Evolutionary conservation across 2,797 vertebrate species (phyloP).

Genomic region (Peromyscus nudipes): DNA sequence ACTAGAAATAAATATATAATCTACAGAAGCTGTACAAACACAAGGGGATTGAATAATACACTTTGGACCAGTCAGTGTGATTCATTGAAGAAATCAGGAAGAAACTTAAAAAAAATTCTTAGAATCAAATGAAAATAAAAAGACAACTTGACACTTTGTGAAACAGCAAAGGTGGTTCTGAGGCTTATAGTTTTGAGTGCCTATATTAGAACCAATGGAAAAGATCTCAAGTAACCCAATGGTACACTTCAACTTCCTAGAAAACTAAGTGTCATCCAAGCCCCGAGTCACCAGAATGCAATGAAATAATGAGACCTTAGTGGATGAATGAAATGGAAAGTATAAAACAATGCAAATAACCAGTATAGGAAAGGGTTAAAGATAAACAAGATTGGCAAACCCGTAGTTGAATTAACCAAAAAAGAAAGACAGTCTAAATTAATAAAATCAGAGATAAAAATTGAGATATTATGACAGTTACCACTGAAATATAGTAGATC

Average conservation of each 20-base stretch:
- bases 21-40: background rate
- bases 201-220: background rate
- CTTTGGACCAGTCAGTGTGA: background rate
- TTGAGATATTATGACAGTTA: background rate
- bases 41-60: background rate
- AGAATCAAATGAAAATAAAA: background rate
- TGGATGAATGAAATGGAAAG: background rate
- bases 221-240: background rate
- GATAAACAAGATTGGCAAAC: background rate
- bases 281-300: background rate
- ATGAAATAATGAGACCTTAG: background rate
- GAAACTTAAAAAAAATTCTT: background rate
- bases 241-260: background rate
- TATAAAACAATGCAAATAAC: background rate
- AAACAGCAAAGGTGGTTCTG: background rate
- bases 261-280: background rate
- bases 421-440: background rate
- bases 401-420: background rate
- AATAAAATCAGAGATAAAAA: background rate
- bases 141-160: background rate
- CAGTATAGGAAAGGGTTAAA: background rate
- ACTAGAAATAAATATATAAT: background rate
- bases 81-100: background rate
- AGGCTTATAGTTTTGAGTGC: background rate
- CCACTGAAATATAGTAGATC: background rate